Evolutionary conservation across 2,888 invertebrate genomes (phyloP), one percentile per base, ranked within the genome.

Genomic region (Andrena praecox): DNA sequence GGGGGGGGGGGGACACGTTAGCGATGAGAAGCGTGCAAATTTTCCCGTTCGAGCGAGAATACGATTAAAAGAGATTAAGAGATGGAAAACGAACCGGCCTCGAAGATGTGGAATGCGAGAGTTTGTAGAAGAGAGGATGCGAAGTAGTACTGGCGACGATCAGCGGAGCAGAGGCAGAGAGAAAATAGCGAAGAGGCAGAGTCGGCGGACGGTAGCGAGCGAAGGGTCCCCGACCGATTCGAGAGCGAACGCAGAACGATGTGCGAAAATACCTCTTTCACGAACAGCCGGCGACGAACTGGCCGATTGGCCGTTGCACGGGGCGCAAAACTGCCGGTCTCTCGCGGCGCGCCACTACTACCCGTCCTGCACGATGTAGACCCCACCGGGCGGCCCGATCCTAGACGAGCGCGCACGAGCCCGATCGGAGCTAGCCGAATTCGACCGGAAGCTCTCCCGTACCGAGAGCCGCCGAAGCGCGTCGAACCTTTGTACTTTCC

Each of bases 211-310:
- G 62, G 50, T 42, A 24, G 80, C 52, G 73, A 62, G 80, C 52
- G 56, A 27, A 54, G 60, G 62, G 27, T 24, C 29, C 69, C 31
- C 64, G 56, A 56, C 2, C 50, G 71, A 67, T 77, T 62, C 60
- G 73, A 69, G 67, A 72, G 80, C 80, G 60, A 68, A 73, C 69
- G 76, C 62, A 76, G 79, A 80, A 77, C 77, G 85, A 73, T 77
- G 84, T 77, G 85, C 74, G 84, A 83, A 77, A 85, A 90, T 89
- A 90, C 91, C 91, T 91, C 87, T 85, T 89, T 89, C 91, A 89
- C 92, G 90, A 90, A 91, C 91, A 87, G 92, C 91, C 93, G 93
- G 92, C 92, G 92, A 93, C 91, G 93, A 94, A 94, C 93, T 94
- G 94, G 93, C 92, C 93, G 93, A 93, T 90, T 89, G 90, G 90